Evolutionary conservation across 2,888 invertebrate species (phyloP), one percentile per base, ranked within the genome.

Genomic region (Conus canariensis): DNA sequence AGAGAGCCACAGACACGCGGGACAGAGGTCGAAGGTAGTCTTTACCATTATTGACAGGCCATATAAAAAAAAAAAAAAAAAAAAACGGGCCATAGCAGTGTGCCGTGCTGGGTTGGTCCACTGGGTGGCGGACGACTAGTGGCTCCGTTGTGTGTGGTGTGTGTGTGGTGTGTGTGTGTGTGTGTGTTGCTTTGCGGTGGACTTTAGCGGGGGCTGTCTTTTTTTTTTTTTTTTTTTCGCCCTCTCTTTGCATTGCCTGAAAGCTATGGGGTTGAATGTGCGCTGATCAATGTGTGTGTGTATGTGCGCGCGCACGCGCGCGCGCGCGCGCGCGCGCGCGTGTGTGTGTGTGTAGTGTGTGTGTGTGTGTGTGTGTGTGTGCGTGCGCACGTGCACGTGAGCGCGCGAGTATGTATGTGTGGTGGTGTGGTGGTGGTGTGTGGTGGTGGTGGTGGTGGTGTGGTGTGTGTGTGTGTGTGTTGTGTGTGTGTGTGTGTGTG

Each of bases 401-500:
- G 80, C 14, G 80, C 14, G 80, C 56, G 56, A 56, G 83, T 83
- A 22, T 83, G 83, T 56, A 22, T 58, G 56, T 56, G 58, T n/a
- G n/a, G n/a, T n/a, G n/a, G n/a, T n/a, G n/a, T n/a, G 3, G 22
- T 70, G 70, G 70, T 10, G 8, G 67, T 70, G 67, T 6, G 67
- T 80, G 80, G 80, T 80, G 80, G 3, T 22, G 16, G 22, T n/a
- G n/a, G 70, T 70, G 30, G 77, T 12, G 19, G 19, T 6, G 22
- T n/a, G 30, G 25, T 82, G 45, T 30, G 30, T 80, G 14, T 74
- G 74, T 74, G 80, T 7, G 80, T 80, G 80, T 7, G 80, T 7
- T 80, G 80, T 30, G 80, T 80, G 80, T 80, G 80, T 80, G 85
- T 85, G 83, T 58, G 83, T 83, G 85, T 85, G 60, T 85, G 85